These are phyloP conservation scores for Machimus atricapillus DNA, from an alignment of 2,888 invertebrate species.

Conservation along the genomic window DNA sequence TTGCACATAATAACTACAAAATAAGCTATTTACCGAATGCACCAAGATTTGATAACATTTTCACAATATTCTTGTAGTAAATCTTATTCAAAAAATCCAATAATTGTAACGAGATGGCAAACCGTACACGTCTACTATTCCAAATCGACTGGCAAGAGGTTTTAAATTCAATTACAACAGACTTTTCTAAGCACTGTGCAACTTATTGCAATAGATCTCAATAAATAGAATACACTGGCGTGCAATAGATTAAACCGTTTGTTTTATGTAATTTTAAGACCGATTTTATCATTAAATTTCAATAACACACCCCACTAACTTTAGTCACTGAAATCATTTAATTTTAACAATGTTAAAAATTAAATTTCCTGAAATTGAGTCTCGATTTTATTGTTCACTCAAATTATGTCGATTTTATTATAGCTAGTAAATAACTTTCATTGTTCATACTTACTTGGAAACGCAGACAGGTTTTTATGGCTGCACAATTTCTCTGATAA, in stretches of 20 bases:
- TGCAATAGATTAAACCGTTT: background rate
- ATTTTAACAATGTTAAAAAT: background rate
- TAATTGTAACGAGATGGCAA: background rate
- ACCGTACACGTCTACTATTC: background rate
- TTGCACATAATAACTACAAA: background rate
- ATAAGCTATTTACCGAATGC: background rate
- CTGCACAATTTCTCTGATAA: background rate
- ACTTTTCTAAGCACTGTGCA: background rate
- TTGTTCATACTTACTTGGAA: background rate
- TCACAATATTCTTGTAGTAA: background rate
- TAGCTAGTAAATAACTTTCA: background rate
- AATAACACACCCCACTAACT: background rate
- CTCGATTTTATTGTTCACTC: background rate
- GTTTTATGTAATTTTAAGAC: background rate
- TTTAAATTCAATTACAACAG: background rate
- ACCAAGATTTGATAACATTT: background rate
- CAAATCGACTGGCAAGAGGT: background rate
- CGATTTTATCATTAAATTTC: background rate
- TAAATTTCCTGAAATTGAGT: background rate
- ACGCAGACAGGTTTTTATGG: background rate
- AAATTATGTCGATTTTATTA: background rate
- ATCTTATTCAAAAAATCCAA: background rate
- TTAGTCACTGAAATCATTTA: background rate
- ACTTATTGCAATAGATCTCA: constrained; percentile 44
- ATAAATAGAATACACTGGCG: background rate